phyloP scores from a whole-genome alignment of 2,888 invertebrate species.

The Machimus rusticus region DNA sequence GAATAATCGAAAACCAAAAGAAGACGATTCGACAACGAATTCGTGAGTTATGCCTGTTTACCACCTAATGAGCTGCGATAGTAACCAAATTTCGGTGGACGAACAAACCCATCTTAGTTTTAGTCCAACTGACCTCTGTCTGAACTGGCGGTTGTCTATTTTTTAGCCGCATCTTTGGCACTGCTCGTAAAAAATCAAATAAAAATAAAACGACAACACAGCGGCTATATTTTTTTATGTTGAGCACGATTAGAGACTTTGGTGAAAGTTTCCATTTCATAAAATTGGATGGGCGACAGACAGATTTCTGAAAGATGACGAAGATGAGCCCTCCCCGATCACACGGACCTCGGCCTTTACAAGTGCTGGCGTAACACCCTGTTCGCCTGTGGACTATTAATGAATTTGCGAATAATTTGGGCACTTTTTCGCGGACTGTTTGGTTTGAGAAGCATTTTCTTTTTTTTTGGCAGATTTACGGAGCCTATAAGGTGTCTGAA shows the following conservation, averaged over 20 bases:
- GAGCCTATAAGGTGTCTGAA: not conserved
- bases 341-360: not conserved
- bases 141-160: not conserved
- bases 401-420: not conserved
- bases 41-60: not conserved
- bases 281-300: not conserved
- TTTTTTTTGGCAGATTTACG: not conserved
- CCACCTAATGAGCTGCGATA: not conserved
- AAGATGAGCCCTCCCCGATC: not conserved
- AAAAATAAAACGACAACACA: not conserved
- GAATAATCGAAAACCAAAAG: not conserved
- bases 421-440: not conserved
- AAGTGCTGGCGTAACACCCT: not conserved
- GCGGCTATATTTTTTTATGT: not conserved
- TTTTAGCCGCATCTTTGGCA: not conserved
- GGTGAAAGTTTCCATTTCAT: constrained; percentile 16
- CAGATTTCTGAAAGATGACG: not conserved
- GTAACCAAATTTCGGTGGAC: not conserved
- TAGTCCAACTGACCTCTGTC: not conserved
- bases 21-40: not conserved
- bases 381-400: not conserved
- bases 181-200: not conserved
- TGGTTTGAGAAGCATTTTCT: not conserved
- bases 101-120: not conserved
- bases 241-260: constrained; percentile 11